phyloP scores from a whole-genome alignment of 2,888 invertebrate genomes.

The Euplexia lucipara region DNA sequence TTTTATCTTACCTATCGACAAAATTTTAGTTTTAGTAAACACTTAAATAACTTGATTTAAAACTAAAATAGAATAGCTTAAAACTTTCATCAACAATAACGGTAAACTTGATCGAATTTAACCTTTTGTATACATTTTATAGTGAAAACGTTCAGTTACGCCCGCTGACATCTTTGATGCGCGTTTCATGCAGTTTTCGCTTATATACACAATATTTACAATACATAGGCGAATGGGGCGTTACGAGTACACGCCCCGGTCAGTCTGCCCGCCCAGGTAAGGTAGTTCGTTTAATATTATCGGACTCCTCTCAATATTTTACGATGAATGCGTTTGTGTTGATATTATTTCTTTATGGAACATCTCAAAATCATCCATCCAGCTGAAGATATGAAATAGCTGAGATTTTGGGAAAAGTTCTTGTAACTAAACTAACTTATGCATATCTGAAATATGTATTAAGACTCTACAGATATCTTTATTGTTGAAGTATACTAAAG shows the following conservation, averaged over 20 bases:
- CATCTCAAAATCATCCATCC: too few relatives aligned
- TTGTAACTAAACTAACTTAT: too few relatives aligned
- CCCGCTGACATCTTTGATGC: constrained; percentile 4
- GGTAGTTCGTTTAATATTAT: background rate
- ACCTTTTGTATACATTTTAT: constrained; percentile 2
- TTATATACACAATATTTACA: constrained; percentile 15
- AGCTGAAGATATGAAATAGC: too few relatives aligned
- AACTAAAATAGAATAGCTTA: background rate
- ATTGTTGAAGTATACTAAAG: too few relatives aligned
- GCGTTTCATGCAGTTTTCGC: constrained; percentile 19
- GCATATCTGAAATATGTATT: too few relatives aligned
- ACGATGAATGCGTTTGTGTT: background rate
- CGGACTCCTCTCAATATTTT: background rate
- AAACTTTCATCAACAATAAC: background rate
- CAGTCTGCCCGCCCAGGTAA: background rate
- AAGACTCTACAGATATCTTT: too few relatives aligned
- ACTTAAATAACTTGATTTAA: too few relatives aligned
- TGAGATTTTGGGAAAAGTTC: too few relatives aligned
- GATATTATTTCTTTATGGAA: too few relatives aligned
- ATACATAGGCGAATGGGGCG: constrained; percentile 20
- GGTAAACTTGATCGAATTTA: background rate
- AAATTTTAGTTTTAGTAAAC: too few relatives aligned
- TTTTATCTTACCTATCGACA: too few relatives aligned
- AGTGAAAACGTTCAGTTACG: background rate
- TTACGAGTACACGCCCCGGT: constrained; percentile 14